phyloP scores from a whole-genome alignment of 2,797 vertebrate genomes.

The Perodicticus potto region DNA sequence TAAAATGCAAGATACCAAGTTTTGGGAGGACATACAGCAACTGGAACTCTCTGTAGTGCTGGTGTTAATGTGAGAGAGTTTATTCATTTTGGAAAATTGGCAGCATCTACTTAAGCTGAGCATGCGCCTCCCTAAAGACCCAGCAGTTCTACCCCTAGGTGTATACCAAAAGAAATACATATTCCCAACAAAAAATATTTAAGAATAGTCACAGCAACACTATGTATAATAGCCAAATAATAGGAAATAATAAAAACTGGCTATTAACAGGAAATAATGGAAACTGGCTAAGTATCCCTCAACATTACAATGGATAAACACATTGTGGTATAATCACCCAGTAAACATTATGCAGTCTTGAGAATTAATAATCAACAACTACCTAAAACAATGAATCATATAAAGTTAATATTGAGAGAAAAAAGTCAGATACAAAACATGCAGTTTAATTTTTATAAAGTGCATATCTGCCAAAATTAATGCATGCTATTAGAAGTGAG shows the following conservation, averaged over 20 bases:
- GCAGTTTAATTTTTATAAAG: neutral
- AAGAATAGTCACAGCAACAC: neutral
- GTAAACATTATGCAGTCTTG: neutral
- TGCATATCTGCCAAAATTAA: neutral
- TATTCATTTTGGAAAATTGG: neutral
- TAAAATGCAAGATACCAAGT: neutral
- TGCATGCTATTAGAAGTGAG: neutral
- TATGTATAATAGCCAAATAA: neutral
- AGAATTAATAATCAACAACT: neutral
- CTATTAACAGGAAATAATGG: neutral
- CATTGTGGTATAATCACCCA: neutral
- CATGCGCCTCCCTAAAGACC: neutral
- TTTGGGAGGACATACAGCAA: fast-evolving
- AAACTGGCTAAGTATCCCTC: neutral
- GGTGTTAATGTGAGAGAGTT: neutral
- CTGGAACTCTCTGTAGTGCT: neutral
- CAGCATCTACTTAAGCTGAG: neutral
- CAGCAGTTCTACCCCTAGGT: neutral
- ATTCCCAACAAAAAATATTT: neutral
- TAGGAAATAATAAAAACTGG: neutral
- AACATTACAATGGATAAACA: neutral
- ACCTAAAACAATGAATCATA: neutral
- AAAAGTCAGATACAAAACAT: neutral
- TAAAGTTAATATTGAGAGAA: neutral
- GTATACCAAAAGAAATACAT: neutral